Base-by-base conservation (phyloP, 2,113 vertebrate genomes). In the Oncorhynchus kisutch region DNA sequence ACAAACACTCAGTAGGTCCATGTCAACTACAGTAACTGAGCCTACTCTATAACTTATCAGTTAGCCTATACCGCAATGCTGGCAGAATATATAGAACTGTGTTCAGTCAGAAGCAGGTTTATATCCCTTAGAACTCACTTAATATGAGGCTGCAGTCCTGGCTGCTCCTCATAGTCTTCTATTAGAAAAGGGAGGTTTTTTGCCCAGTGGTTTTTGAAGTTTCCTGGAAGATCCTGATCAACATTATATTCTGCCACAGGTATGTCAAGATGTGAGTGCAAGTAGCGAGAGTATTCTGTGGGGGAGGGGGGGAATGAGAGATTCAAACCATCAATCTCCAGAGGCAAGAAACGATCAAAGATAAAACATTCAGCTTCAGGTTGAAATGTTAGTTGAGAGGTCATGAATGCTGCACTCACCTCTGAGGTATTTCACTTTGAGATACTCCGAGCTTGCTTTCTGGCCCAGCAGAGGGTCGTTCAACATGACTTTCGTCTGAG, bases 151-250 rank as follows among this genome's bases (percentile, higher is more conserved):
- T 99, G 98, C 67, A 99, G 86, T 4, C 98, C 98, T 0, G 97
- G 97, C 86, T 99, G 98, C 27, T 99, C 98, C 79, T 99, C 97
- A n/a, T 99, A 99, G 71, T 96, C 97, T 51, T 99, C 97, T 78
- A 99, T 97, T 60, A 99, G 94, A 84, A 99, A 99, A 65, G 97
- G 98, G 66, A 99, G 94, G 79, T 95, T 98, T 85, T 99, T 99
- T 51, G 97, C 96, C 98, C 98, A 99, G 87, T 99, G 97, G 79
- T 99, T 98, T 86, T 99, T 99, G 82, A 99, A 99, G 89, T 94
- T 96, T 71, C 96, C 98, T 0, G 97, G 96, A 78, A 99, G 93
- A 84, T 99, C 98, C 79, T 74, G 78, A 78, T 99, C 98, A 74
- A 95, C 91, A 67, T 94, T 99, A 83, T 99, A 99, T 57, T 99